A percentile compares a stretch with the other conserved stretches of the same genome.
phyloP scores from a whole-genome alignment of 2,797 vertebrate species.

The Sebastes nivosus region DNA sequence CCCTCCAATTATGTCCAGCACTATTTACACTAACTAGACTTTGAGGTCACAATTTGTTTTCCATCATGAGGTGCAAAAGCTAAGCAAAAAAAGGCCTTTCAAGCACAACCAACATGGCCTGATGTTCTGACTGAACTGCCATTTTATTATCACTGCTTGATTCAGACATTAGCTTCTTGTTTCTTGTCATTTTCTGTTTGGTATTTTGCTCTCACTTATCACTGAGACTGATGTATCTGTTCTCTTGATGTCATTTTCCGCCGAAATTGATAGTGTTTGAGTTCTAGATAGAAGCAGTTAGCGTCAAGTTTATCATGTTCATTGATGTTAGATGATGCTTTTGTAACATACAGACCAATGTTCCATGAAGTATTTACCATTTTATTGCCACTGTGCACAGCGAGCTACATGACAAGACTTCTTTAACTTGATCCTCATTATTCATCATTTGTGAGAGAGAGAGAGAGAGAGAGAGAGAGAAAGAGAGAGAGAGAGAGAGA shows the following conservation, averaged over 20 bases:
- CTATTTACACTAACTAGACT: slow-evolving; percentile 27
- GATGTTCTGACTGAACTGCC: slow-evolving; percentile 8
- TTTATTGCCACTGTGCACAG: not conserved
- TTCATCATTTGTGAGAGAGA: too few relatives aligned
- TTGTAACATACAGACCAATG: not conserved
- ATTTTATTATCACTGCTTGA: slow-evolving; percentile 2
- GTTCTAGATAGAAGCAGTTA: not conserved
- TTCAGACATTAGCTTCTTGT: slow-evolving; percentile 10
- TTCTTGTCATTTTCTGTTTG: slow-evolving; percentile 12
- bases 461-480: too few relatives aligned
- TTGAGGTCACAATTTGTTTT: slow-evolving; percentile 45
- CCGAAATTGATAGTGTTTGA: not conserved
- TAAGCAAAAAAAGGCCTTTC: slow-evolving; percentile 7
- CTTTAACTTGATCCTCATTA: not conserved
- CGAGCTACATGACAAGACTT: not conserved
- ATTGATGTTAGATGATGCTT: not conserved
- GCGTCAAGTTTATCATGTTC: not conserved
- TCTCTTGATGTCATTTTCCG: slow-evolving; percentile 8
- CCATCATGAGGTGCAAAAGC: not conserved
- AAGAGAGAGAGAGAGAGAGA: too few relatives aligned
- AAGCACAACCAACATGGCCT: slow-evolving; percentile 1
- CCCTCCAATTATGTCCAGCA: slow-evolving; percentile 27
- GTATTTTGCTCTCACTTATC: slow-evolving; percentile 9
- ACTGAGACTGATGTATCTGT: slow-evolving; percentile 4
- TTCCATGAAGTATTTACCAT: not conserved